Evolutionary conservation across 2,797 vertebrate genomes (phyloP).

Genomic region (Schizothorax lantsangensis): DNA sequence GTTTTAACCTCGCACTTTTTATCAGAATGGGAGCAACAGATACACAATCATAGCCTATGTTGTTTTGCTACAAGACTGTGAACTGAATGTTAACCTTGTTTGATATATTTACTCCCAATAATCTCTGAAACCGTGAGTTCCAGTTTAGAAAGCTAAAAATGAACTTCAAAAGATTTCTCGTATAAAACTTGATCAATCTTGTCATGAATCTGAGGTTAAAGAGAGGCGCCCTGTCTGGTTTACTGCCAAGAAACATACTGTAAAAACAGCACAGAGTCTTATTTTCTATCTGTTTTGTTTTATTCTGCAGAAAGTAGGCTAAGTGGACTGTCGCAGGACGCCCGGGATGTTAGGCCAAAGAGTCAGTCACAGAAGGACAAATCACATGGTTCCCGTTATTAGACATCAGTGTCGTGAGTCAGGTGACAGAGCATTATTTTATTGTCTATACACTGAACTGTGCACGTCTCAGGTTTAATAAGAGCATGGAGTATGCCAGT

Average conservation of each 20-base stretch:
- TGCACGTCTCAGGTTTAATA: not conserved
- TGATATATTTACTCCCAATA: not conserved
- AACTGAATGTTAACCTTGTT: not conserved
- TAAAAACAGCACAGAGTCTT: conserved; percentile 2
- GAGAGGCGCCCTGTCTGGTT: conserved; percentile 27
- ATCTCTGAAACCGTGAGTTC: not conserved
- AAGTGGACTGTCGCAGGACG: not conserved
- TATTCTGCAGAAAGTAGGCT: not conserved
- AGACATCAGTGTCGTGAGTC: not conserved
- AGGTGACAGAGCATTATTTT: not conserved
- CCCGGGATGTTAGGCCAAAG: conserved; percentile 22
- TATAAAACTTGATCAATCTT: conserved; percentile 14
- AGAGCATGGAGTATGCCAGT: not conserved
- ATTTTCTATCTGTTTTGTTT: conserved; percentile 24
- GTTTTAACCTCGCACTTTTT: not conserved
- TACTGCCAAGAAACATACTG: conserved; percentile 25
- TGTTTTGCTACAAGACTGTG: not conserved
- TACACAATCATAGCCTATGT: not conserved
- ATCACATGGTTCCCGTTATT: not conserved
- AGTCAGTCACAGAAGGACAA: not conserved
- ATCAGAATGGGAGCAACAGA: not conserved
- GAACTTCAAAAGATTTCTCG: conserved; percentile 33
- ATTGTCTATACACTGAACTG: not conserved
- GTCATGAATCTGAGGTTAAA: conserved; percentile 25
- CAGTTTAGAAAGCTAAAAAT: conserved; percentile 8